Conservation (phyloP, 1,140 invertebrate genomes). For the Drosophila albomicans region DNA sequence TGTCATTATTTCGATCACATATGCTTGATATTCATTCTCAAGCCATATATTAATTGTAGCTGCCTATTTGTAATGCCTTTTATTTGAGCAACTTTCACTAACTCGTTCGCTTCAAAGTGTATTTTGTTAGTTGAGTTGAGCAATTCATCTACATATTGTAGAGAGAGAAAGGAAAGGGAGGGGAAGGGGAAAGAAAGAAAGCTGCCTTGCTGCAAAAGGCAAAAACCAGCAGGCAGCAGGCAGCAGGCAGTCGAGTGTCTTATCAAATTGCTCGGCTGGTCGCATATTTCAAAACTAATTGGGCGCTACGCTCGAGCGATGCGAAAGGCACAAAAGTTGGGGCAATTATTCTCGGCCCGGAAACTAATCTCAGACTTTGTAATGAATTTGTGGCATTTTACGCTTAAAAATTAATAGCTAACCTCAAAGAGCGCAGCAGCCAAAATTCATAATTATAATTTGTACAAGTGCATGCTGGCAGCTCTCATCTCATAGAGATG, state of each 20-base stretch:
- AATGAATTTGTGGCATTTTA: slow-evolving; percentile 54
- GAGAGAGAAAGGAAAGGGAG: no score
- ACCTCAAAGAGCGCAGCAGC: slow-evolving; percentile 54
- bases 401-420: slow-evolving; percentile 78
- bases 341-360: slow-evolving; percentile 41
- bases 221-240: background rate
- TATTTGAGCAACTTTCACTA: no score
- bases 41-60: background rate
- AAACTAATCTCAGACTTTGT: slow-evolving; percentile 73
- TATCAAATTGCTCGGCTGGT: slow-evolving; percentile 33
- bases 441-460: slow-evolving; percentile 69
- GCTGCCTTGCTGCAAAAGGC: no score
- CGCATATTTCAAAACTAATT: slow-evolving; percentile 50
- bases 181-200: no score
- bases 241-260: slow-evolving; percentile 5
- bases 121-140: no score
- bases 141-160: no score
- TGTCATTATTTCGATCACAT: background rate
- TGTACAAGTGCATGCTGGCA: slow-evolving; percentile 36
- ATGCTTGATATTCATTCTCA: background rate
- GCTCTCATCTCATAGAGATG: background rate
- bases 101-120: no score
- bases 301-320: slow-evolving; percentile 22
- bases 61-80: background rate
- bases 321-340: slow-evolving; percentile 25